These are phyloP conservation scores for Heliconius erato DNA, from an alignment of 2,888 invertebrate genomes.

Conservation along the genomic window DNA sequence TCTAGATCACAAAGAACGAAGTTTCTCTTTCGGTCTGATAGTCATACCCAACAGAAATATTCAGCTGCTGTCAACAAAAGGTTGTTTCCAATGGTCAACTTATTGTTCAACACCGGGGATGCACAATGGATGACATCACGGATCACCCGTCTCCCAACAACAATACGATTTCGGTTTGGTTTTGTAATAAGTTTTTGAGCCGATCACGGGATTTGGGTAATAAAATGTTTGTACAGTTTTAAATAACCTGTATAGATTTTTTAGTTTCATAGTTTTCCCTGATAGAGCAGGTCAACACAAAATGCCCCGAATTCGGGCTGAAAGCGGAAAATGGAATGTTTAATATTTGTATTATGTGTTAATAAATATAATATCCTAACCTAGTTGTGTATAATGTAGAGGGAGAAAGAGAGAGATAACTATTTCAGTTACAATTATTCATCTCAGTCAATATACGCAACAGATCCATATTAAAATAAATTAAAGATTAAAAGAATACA, in stretches of 20 bases:
- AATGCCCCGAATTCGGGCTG: too few species aligned
- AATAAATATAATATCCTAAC: too few species aligned
- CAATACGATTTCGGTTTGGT: constrained; percentile 72
- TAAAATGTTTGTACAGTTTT: constrained; percentile 61
- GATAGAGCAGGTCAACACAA: too few species aligned
- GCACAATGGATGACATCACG: constrained; percentile 77
- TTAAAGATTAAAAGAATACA: too few species aligned
- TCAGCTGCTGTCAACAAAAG: constrained; percentile 79
- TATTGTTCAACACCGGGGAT: constrained; percentile 75
- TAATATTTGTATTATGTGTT: too few species aligned
- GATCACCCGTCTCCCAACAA: constrained; percentile 73
- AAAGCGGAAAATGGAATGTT: too few species aligned
- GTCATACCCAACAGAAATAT: constrained; percentile 74
- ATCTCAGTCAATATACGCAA: too few species aligned
- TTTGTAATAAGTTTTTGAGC: constrained; percentile 73
- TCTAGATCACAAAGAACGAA: constrained; percentile 44
- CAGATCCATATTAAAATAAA: too few species aligned
- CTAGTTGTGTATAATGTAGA: too few species aligned
- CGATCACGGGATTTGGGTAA: constrained; percentile 66
- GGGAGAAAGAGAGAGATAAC: too few species aligned
- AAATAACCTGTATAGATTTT: constrained; percentile 43
- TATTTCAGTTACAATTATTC: too few species aligned
- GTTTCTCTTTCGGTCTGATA: constrained; percentile 66
- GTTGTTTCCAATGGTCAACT: constrained; percentile 77
- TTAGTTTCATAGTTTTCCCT: too few species aligned